These are phyloP conservation scores for Cynopterus sphinx DNA, from an alignment of 2,797 vertebrate genomes.

Conservation along the genomic window DNA sequence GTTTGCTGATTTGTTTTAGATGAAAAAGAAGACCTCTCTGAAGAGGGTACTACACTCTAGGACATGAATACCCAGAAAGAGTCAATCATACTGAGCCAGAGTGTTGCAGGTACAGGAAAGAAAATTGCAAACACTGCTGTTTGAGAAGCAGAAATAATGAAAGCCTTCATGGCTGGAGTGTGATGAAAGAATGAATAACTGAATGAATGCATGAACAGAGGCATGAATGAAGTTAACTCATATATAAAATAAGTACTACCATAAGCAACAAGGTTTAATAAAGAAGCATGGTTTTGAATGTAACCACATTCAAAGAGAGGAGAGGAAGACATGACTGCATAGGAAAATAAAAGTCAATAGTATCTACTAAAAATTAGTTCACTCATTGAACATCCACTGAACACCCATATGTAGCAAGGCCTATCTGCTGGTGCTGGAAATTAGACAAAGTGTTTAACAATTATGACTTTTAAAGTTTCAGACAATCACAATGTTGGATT, in stretches of 20 bases:
- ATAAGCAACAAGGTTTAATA: neutral
- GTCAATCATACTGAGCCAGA: neutral
- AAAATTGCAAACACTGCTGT: neutral
- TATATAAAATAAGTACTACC: neutral
- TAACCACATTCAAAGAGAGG: neutral
- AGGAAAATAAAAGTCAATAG: neutral
- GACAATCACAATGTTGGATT: neutral
- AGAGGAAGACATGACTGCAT: neutral
- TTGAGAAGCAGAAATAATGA: neutral
- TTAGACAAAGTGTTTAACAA: neutral
- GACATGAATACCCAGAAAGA: neutral
- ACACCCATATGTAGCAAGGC: neutral
- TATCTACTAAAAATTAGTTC: neutral
- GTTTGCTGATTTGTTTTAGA: neutral
- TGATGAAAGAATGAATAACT: neutral
- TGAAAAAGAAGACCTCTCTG: neutral
- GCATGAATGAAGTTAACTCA: neutral
- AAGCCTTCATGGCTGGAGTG: neutral
- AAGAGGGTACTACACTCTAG: neutral
- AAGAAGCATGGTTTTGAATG: neutral
- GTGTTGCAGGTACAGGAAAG: neutral
- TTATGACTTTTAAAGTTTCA: neutral
- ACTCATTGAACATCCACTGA: neutral
- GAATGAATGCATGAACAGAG: neutral
- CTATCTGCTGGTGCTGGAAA: neutral